Percentiles rank a stretch among this genome's conserved stretches.
Conservation (phyloP, 2,113 vertebrate genomes). For the Elephas maximus region DNA sequence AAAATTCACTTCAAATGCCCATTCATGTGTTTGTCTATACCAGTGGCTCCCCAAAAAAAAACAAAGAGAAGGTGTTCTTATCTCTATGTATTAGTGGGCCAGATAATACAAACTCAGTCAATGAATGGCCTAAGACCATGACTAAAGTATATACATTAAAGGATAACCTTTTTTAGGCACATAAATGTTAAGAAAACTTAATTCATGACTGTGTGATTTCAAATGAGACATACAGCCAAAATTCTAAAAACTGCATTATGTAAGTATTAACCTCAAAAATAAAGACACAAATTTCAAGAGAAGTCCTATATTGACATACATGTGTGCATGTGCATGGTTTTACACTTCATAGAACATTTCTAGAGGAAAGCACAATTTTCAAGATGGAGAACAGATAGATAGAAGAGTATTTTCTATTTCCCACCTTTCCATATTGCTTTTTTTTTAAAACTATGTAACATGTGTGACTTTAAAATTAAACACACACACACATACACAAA, state of each 20-base stretch:
- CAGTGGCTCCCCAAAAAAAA: not conserved
- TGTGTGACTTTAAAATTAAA: conserved; percentile 53
- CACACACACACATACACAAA: not conserved
- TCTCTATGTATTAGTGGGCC: not conserved
- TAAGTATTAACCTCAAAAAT: conserved; percentile 53
- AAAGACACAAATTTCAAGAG: conserved; percentile 22
- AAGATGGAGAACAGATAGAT: not conserved
- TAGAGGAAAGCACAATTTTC: not conserved
- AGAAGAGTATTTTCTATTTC: conserved; percentile 20
- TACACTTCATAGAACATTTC: not conserved
- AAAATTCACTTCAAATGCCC: not conserved
- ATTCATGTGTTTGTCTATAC: not conserved
- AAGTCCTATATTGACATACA: not conserved
- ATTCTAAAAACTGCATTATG: conserved; percentile 42
- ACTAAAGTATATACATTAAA: conserved; percentile 64
- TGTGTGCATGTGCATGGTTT: not conserved
- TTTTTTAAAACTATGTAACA: not conserved
- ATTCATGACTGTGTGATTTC: conserved; percentile 49
- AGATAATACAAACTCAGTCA: conserved; percentile 36
- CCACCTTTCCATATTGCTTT: not conserved
- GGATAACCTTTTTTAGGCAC: conserved; percentile 27
- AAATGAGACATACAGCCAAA: conserved; percentile 24
- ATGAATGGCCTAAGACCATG: not conserved
- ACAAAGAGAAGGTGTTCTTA: not conserved
- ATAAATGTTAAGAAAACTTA: conserved; percentile 64